Evolutionary conservation across 2,113 vertebrate species (phyloP).

Genomic region (Podocnemis expansa): DNA sequence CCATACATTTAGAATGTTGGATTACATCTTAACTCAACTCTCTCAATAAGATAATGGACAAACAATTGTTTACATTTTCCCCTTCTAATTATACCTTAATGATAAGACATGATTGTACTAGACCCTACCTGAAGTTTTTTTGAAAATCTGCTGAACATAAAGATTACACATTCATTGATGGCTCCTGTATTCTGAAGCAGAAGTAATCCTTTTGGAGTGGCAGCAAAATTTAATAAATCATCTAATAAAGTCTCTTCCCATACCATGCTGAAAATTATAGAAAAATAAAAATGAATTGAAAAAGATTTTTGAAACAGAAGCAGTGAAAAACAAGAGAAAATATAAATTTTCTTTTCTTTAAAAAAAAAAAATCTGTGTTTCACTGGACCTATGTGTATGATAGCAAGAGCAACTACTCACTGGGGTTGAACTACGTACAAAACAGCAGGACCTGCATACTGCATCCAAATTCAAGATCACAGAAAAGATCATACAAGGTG

Average conservation of each 20-base stretch:
- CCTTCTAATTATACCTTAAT: neutral
- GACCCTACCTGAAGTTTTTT: slow-evolving; percentile 89
- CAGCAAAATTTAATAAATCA: slow-evolving; percentile 90
- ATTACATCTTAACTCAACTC: slow-evolving; percentile 6
- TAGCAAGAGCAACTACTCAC: neutral
- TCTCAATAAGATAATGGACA: neutral
- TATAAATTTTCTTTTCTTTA: neutral
- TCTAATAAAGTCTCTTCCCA: slow-evolving; percentile 95
- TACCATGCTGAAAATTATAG: slow-evolving; percentile 77
- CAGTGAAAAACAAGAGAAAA: neutral
- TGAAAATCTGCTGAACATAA: slow-evolving; percentile 90
- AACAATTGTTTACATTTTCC: neutral
- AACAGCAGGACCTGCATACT: neutral
- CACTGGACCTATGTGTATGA: rapidly evolving
- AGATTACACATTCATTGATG: slow-evolving; percentile 86
- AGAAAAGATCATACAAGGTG: neutral
- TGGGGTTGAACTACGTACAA: neutral
- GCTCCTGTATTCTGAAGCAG: slow-evolving; percentile 91
- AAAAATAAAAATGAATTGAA: neutral
- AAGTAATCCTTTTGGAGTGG: slow-evolving; percentile 91
- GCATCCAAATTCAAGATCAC: neutral
- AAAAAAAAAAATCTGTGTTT: neutral
- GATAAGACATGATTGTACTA: slow-evolving; percentile 16
- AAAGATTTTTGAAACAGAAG: neutral
- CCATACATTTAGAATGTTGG: neutral